Evolutionary conservation across 1,140 invertebrate genomes (phyloP), one percentile per base, ranked within the genome.

Genomic region (Wiebesia pumilae): DNA sequence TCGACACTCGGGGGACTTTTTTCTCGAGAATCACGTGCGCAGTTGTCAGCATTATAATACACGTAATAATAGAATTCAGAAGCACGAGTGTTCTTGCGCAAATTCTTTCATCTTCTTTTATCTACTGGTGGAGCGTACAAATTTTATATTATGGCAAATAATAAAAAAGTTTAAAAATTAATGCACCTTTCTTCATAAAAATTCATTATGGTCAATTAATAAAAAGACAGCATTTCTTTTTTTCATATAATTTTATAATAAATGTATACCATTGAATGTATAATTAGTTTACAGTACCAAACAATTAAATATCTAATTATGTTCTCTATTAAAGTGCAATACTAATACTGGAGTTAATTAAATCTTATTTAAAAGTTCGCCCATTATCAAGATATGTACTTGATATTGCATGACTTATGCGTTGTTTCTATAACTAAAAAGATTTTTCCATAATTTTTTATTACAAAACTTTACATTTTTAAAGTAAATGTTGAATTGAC

Each of bases 111-210:
- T 65, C 67, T 77, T 65, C 35, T 75, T 65, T 54, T 30, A 79
- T 67, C 35, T 62, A 75, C 35, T 51, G 51, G 19, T 51, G 51
- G 19, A 27, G 51, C 16, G 12, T 73, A 67, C 24, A 84, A 77
- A 62, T 35, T 77, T 77, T 58, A 77, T 47, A 47, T 77, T 84
- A 79, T 84, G 84, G 77, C 77, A 78, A 80, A 85, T 54, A 85
- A 71, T 71, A 38, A 33, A 67, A 38, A 85, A 80, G 58, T 79
- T 21, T 54, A 54, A 84, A 83, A 27, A 73, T 1, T 21, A 38
- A 10, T 47, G 14, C 47, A 4, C 35, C 3, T 71, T 33, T 75
- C 38, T 83, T 81, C 30, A 81, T 51, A 82, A 51, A 51, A 54
- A 47, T 71, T 67, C 40, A 9, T n/a, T 62, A 21, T n/a, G 30